Evolutionary conservation across 2,888 invertebrate species (phyloP), one percentile per base, ranked within the genome.

Genomic region (Dasysyrphus albostriatus): DNA sequence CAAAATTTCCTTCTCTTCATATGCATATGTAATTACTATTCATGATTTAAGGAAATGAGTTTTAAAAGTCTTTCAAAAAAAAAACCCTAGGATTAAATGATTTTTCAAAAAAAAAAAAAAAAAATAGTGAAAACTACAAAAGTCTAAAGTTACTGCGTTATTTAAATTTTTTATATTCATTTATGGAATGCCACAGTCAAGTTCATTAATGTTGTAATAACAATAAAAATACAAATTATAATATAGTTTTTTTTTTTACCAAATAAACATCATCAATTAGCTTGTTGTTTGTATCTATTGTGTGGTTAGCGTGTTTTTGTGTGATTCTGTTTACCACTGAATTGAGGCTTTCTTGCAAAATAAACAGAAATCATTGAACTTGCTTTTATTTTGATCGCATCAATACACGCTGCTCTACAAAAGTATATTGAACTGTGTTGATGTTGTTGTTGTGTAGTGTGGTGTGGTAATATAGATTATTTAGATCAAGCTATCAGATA

Each of bases 291-390:
- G 24, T 51, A 47, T n/a, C n/a, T n/a, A n/a, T 42, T 14, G 5
- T 42, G 69, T 58, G 32, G 54, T 44, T 54, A 59, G 51, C 80
- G 72, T 76, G 75, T 58, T 72, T 51, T 54, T 79, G 16, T 32
- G 42, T 51, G 16, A 47, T 47, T 47, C 16, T 9, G 58, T 44
- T 19, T 56, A 37, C 32, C 58, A 42, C 32, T n/a, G 10, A 67
- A 37, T 1, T 3, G 19, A 47, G 19, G 6, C 47, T 12, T 7
- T n/a, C n/a, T n/a, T 34, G 19, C 67, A 19, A 65, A 65, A 37
- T 9, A 58, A 65, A 65, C 70, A 58, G 77, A 82, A 85, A 85
- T 82, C 85, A 77, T 82, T 85, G 85, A 85, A 85, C 85, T 85
- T 85, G 85, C 29, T 24, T n/a, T 65, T 63, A 67, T 73, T 47